These are phyloP conservation scores for Osedax frankpressi DNA, from an alignment of 2,888 invertebrate genomes.

Conservation along the genomic window DNA sequence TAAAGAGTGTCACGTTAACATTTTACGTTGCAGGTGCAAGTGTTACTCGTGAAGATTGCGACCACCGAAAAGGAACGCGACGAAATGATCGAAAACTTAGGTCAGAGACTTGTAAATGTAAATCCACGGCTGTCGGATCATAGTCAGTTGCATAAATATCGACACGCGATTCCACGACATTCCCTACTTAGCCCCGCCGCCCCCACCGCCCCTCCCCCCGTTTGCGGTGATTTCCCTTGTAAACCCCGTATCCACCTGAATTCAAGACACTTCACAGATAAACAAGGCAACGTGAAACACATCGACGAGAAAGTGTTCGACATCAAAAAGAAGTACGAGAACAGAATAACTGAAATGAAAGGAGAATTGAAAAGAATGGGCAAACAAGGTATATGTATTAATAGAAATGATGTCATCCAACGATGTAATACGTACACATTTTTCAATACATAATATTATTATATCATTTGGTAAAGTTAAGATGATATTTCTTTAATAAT, in stretches of 20 bases:
- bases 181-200: not conserved
- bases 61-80: not conserved
- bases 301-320: constrained; percentile 43
- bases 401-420: no score
- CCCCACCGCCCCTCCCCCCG: not conserved
- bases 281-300: not conserved
- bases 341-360: constrained; percentile 68
- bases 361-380: constrained; percentile 71
- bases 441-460: no score
- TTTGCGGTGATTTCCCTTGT: no score
- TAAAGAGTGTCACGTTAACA: no score
- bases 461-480: no score
- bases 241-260: no score
- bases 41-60: not conserved
- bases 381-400: constrained; percentile 24
- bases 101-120: no score
- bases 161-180: not conserved
- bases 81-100: not conserved
- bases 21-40: not conserved
- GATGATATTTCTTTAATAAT: no score
- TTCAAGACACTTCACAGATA: no score
- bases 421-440: no score
- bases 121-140: no score
- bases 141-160: not conserved
- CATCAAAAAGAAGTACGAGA: constrained; percentile 76